Evolutionary conservation across 2,888 invertebrate species (phyloP), one percentile per base, ranked within the genome.

Genomic region (Aporophyla nigra): DNA sequence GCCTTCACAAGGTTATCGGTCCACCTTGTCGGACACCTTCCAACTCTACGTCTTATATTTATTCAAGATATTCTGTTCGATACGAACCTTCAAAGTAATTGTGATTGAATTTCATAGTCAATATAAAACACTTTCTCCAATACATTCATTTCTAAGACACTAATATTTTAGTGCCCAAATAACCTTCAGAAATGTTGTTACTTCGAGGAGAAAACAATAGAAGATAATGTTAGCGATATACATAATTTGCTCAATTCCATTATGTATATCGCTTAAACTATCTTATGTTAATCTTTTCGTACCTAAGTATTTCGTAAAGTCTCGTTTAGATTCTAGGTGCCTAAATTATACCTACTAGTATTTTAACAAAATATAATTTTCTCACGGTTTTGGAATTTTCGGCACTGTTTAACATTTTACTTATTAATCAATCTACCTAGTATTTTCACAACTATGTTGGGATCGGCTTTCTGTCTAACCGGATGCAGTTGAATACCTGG

Each of bases 91-190:
- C 5, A 54, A 19, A 71, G 54, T 71, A 61, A 62, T 66, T 51
- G 33, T 49, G 1, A 68, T 49, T 24, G 6, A 43, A 33, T 81
- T 68, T 21, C 63, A 68, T 82, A 68, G 21, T 19, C 63, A 65
- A 79, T 68, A 33, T 24, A 68, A 82, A 81, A 68, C 27, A 68
- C 67, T 80, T 10, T 53, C 5, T 24, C 16, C 27, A 54, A 62
- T 51, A 14, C 49, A 54, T 58, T 63, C 0, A 69, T 82, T 16
- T 58, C 58, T 21, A 27, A 10, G 33, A 6, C 27, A 63, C 1
- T 79, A 53, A 68, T 68, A 82, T 76, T 76, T 49, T 24, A 79
- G 12, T 54, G 9, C 24, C 27, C 14, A n/a, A 58, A 81, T 68
- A 65, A 65, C 68, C 27, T 76, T 76, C 33, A 82, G n/a, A 19